Conservation (phyloP, 2,888 invertebrate species). For the Schrankia costaestrigalis region DNA sequence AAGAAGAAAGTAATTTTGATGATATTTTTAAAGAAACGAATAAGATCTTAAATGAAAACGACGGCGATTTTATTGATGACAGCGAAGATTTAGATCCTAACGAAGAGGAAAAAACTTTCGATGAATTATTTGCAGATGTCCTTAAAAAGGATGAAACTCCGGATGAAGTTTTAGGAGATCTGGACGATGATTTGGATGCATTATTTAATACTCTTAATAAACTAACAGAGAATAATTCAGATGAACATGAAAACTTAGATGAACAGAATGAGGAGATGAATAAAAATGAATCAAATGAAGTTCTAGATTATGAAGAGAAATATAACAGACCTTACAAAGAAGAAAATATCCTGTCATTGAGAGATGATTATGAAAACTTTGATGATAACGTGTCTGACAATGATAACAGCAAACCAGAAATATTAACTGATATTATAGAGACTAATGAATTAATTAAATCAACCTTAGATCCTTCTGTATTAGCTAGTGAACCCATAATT, state of each 20-base stretch:
- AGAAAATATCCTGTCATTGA: constrained; percentile 18
- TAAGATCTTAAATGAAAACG: constrained; percentile 35
- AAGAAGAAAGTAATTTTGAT: constrained; percentile 3
- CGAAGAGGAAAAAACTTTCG: constrained; percentile 16
- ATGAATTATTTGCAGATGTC: constrained; percentile 5
- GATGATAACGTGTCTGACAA: constrained; percentile 15
- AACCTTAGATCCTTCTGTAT: no score
- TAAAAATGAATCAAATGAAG: constrained; percentile 25
- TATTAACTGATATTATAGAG: neutral
- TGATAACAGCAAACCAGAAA: neutral
- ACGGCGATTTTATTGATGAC: constrained; percentile 26
- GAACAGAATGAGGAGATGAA: constrained; percentile 14
- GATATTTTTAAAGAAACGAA: constrained; percentile 24
- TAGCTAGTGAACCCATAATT: no score
- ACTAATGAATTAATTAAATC: neutral
- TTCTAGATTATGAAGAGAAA: constrained; percentile 40
- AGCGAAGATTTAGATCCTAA: constrained; percentile 12
- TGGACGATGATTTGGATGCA: constrained; percentile 51
- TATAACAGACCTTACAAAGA: constrained; percentile 31
- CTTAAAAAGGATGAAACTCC: constrained; percentile 34
- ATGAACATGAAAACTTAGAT: constrained; percentile 13
- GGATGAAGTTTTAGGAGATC: constrained; percentile 44
- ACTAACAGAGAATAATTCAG: constrained; percentile 31
- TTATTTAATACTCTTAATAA: constrained; percentile 50
- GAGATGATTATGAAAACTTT: constrained; percentile 35